A percentile compares a stretch with the other conserved stretches of the same genome.
phyloP scores from a whole-genome alignment of 2,888 invertebrate species.

The Nycteola revayana region DNA sequence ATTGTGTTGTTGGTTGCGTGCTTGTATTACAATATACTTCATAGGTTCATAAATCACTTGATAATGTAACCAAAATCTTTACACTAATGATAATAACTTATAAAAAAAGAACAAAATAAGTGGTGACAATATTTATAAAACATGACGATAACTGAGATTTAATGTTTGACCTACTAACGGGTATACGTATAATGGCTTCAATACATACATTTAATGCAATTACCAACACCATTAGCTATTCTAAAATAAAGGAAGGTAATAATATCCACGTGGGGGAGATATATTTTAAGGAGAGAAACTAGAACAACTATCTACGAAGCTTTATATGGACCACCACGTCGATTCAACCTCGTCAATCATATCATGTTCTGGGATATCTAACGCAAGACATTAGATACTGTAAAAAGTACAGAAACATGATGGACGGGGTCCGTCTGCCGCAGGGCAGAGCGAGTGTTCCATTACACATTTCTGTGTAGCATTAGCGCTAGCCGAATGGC shows the following conservation, averaged over 20 bases:
- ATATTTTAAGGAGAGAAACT: constrained; percentile 46
- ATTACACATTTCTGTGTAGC: constrained; percentile 65
- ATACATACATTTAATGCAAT: too few relatives aligned
- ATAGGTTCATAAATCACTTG: too few relatives aligned
- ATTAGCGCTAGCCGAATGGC: constrained; percentile 56
- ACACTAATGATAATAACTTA: too few relatives aligned
- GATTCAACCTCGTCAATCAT: constrained; percentile 36
- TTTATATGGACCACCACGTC: constrained; percentile 61
- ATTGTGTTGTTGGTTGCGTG: too few relatives aligned
- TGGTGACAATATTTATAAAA: too few relatives aligned
- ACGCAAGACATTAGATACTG: constrained; percentile 47
- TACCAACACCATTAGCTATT: too few relatives aligned
- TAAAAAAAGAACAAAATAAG: too few relatives aligned
- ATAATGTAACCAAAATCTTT: too few relatives aligned
- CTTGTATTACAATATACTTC: too few relatives aligned
- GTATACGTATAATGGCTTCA: too few relatives aligned
- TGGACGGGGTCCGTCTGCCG: constrained; percentile 33
- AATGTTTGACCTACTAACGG: too few relatives aligned
- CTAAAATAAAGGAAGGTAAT: constrained; percentile 37
- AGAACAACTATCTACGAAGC: constrained; percentile 44
- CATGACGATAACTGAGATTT: too few relatives aligned
- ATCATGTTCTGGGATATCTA: constrained; percentile 28
- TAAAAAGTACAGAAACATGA: constrained; percentile 44
- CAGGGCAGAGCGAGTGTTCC: constrained; percentile 46
- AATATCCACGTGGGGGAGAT: constrained; percentile 57